Evolutionary conservation across 2,888 invertebrate species (phyloP), one percentile per base, ranked within the genome.

Genomic region (Sesia bembeciformis): DNA sequence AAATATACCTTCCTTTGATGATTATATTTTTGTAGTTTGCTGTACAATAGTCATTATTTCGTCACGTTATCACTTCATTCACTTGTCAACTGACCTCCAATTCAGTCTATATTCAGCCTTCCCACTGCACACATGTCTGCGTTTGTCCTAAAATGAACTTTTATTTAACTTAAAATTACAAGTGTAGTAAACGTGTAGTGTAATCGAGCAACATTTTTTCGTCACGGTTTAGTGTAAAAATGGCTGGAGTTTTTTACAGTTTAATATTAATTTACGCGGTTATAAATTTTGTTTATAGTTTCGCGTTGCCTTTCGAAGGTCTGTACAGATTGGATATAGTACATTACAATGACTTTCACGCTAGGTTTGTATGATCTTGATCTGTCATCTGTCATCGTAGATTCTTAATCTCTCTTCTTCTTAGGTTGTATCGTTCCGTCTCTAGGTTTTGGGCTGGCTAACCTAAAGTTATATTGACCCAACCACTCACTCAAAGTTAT

Each of bases 311-410:
- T 2, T 78, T 75, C 53, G 81, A 83, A 61, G 88, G 90, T 62
- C 63, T 90, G 40, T 91, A 90, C 60, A 83, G 86, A 58, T 68
- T 93, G 57, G 90, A 92, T 60, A 85, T 93, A 53, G 81, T 91
- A 53, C 91, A 91, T 64, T 86, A 90, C 53, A 91, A 91, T 62
- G 91, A 91, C 76, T 91, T 91, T 65, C 91, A 91, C 64, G 90
- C 91, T 6, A 86, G 91, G 91, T 91, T 72, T 73, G 84, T 68
- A 41, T 57, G 23, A 23, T 23, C 56, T 50, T 57, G 42, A 42
- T 42, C 7, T 42, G 42, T 42, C 5, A 42, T 7, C 3, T 7
- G 6, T 6, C 2, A 7, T 42, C 7, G 42, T 5, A 5, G 7
- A 42, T 6, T 42, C 42, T 42, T 7, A 42, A 42, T 6, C 6